These are phyloP conservation scores for Empidonax alnorum DNA, from an alignment of 2,113 vertebrate species.

Conservation along the genomic window DNA sequence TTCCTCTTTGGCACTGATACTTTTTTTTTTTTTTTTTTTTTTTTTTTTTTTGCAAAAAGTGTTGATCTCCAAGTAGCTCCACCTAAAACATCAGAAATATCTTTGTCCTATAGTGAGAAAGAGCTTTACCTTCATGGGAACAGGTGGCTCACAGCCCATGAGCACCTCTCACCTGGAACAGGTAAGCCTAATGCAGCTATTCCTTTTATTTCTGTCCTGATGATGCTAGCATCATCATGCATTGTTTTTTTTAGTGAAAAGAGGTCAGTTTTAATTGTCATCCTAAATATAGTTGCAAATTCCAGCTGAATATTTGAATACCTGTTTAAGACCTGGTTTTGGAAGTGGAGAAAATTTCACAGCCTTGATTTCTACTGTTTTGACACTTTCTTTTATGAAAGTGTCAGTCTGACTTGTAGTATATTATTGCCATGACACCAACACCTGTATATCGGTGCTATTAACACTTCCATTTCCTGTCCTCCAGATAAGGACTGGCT, in stretches of 20 bases:
- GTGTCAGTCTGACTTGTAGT: conserved; percentile 45
- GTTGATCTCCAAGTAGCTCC: background rate
- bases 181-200: background rate
- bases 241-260: background rate
- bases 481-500: conserved; percentile 4
- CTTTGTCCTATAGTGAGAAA: background rate
- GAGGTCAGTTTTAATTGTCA: background rate
- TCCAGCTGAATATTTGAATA: conserved; percentile 2
- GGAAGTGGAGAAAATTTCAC: background rate
- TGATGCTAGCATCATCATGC: background rate
- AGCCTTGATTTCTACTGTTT: conserved; percentile 33
- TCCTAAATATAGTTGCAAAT: conserved; percentile 18
- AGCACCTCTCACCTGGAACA: background rate
- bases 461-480: conserved; percentile 53
- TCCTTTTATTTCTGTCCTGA: background rate
- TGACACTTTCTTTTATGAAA: conserved; percentile 35
- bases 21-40: background rate
- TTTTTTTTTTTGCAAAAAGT: background rate
- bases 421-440: conserved; percentile 43
- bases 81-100: background rate
- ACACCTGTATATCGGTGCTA: conserved; percentile 48
- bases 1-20: background rate
- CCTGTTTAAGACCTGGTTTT: background rate
- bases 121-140: background rate
- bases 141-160: background rate